Evolutionary conservation across 2,113 vertebrate genomes (phyloP).

Genomic region (Elanus axillaris): DNA sequence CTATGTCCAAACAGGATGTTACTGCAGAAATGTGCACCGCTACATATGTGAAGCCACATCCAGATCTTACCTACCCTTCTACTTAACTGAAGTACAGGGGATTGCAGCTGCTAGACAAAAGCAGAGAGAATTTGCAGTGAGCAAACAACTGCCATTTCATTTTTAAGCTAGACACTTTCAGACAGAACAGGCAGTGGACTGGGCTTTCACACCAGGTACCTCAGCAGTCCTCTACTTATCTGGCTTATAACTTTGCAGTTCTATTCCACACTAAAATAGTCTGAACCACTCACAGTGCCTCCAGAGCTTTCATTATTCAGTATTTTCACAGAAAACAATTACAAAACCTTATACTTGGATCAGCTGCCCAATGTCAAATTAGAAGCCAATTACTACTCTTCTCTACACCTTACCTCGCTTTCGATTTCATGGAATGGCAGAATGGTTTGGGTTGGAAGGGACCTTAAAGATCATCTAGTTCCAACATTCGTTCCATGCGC

Average conservation of each 20-base stretch:
- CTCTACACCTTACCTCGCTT: slow-evolving; percentile 62
- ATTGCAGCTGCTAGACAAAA: not conserved
- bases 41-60: not conserved
- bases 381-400: not conserved
- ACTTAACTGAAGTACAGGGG: not conserved
- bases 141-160: not conserved
- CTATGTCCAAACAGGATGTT: not conserved
- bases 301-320: not conserved
- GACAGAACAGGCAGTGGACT: not conserved
- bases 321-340: not conserved
- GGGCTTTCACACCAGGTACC: not conserved
- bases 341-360: not conserved
- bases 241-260: not conserved
- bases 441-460: too few relatives aligned
- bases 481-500: too few relatives aligned
- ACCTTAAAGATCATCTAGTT: too few relatives aligned
- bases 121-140: not conserved
- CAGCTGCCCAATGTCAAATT: not conserved
- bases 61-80: not conserved
- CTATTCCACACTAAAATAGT: not conserved
- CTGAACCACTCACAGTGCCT: not conserved
- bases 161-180: not conserved
- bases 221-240: not conserved
- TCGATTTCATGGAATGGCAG: not conserved
- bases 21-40: not conserved